Evolutionary conservation across 2,888 invertebrate genomes (phyloP).

Genomic region (Ethmia dodecea): DNA sequence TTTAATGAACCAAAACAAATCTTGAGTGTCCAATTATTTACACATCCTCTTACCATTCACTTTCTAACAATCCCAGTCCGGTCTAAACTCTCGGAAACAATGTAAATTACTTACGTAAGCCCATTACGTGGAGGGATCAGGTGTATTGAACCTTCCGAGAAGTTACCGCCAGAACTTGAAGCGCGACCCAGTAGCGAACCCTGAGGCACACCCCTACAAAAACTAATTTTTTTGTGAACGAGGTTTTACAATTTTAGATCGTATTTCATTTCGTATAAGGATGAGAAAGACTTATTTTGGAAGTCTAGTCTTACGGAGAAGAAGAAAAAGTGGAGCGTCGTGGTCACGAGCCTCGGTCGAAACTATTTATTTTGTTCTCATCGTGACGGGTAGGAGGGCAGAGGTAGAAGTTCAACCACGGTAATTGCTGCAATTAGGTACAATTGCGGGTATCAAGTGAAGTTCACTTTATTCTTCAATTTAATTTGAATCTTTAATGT

Average conservation of each 20-base stretch:
- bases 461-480: too few relatives aligned
- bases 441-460: slow-evolving; percentile 36
- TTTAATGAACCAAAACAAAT: background rate
- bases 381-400: slow-evolving; percentile 45
- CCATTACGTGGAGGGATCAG: slow-evolving; percentile 39
- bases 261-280: too few relatives aligned
- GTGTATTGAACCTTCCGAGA: slow-evolving; percentile 30
- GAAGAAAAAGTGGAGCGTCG: slow-evolving; percentile 48
- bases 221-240: slow-evolving; percentile 16
- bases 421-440: slow-evolving; percentile 47
- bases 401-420: slow-evolving; percentile 42
- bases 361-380: slow-evolving; percentile 35
- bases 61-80: slow-evolving; percentile 34
- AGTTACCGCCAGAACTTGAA: too few relatives aligned
- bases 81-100: slow-evolving; percentile 40
- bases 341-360: slow-evolving; percentile 44
- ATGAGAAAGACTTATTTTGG: too few relatives aligned
- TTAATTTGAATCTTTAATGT: background rate
- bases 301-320: slow-evolving; percentile 8
- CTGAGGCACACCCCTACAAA: slow-evolving; percentile 26
- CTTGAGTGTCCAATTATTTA: slow-evolving; percentile 22
- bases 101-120: slow-evolving; percentile 45
- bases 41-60: slow-evolving; percentile 29
- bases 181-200: slow-evolving; percentile 29
- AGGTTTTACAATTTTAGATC: slow-evolving; percentile 23